phyloP scores from a whole-genome alignment of 30 jellyfish, hydroid and myxozoan species.

The Mastigias papua region DNA sequence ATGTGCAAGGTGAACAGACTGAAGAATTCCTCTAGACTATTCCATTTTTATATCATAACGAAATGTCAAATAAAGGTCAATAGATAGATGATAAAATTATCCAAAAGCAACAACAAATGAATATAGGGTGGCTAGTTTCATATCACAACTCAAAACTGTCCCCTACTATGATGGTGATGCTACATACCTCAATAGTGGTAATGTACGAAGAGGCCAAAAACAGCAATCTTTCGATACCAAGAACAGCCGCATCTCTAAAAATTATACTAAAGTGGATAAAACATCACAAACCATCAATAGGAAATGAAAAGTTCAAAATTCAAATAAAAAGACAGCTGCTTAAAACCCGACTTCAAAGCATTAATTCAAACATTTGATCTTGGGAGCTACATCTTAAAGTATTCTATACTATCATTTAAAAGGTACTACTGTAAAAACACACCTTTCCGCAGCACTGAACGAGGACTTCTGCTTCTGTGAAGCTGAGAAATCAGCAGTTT shows the following conservation, averaged over 20 bases:
- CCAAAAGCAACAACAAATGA: too few species aligned
- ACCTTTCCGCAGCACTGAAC: not conserved
- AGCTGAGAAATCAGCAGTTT: not conserved
- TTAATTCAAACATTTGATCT: not conserved
- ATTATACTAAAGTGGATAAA: too few species aligned
- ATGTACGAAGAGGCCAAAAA: slow-evolving; percentile 69
- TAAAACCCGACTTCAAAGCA: too few species aligned
- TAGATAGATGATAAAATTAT: too few species aligned
- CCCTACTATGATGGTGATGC: not conserved
- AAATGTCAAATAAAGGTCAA: too few species aligned
- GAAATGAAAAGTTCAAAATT: not conserved
- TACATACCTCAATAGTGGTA: slow-evolving; percentile 77
- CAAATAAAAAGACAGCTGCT: too few species aligned
- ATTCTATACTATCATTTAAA: not conserved
- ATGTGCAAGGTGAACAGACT: too few species aligned
- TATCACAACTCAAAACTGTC: not conserved
- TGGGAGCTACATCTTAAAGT: not conserved
- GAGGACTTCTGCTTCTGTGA: not conserved
- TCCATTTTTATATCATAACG: too few species aligned
- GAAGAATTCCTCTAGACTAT: too few species aligned
- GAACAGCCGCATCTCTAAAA: slow-evolving; percentile 56
- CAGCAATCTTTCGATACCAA: slow-evolving; percentile 75
- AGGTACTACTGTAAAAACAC: not conserved
- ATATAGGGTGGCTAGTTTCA: too few species aligned
- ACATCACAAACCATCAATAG: not conserved